Evolutionary conservation across 2,797 vertebrate species (phyloP).

Genomic region (Acanthopagrus latus): DNA sequence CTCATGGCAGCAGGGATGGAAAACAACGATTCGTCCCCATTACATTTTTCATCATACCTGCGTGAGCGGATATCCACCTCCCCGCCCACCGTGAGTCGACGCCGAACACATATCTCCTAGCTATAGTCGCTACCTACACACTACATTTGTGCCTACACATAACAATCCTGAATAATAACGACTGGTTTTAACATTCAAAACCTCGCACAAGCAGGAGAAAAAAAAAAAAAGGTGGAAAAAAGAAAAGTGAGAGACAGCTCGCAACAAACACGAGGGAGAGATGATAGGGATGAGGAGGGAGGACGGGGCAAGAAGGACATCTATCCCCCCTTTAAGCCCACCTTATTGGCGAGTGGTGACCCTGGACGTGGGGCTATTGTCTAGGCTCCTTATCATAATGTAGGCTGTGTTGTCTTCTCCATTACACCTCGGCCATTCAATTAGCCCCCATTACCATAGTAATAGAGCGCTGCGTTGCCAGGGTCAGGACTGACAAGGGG

Average conservation of each 20-base stretch:
- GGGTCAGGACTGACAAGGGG: slow-evolving; percentile 88
- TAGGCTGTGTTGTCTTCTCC: slow-evolving; percentile 88
- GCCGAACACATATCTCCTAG: slow-evolving; percentile 33
- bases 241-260: slow-evolving; percentile 16
- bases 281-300: slow-evolving; percentile 20
- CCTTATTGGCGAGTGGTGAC: slow-evolving; percentile 81
- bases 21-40: slow-evolving; percentile 74
- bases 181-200: slow-evolving; percentile 39
- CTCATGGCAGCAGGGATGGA: slow-evolving; percentile 52
- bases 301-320: slow-evolving; percentile 64
- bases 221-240: not conserved
- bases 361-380: slow-evolving; percentile 80
- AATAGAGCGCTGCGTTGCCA: slow-evolving; percentile 83
- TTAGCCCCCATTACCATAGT: slow-evolving; percentile 90
- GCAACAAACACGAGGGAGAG: slow-evolving; percentile 33
- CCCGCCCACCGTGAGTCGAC: slow-evolving; percentile 34
- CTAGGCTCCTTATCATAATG: slow-evolving; percentile 88
- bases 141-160: slow-evolving; percentile 44
- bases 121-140: slow-evolving; percentile 36
- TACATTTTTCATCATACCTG: slow-evolving; percentile 77
- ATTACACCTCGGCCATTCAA: slow-evolving; percentile 88
- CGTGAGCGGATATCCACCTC: slow-evolving; percentile 55
- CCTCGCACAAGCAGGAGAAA: slow-evolving; percentile 8
- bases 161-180: slow-evolving; percentile 58
- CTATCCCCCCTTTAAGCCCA: slow-evolving; percentile 79